A percentile compares a stretch with the other conserved stretches of the same genome.
Evolutionary conservation across 2,797 vertebrate genomes (phyloP).

Genomic region (Anguilla megastoma): DNA sequence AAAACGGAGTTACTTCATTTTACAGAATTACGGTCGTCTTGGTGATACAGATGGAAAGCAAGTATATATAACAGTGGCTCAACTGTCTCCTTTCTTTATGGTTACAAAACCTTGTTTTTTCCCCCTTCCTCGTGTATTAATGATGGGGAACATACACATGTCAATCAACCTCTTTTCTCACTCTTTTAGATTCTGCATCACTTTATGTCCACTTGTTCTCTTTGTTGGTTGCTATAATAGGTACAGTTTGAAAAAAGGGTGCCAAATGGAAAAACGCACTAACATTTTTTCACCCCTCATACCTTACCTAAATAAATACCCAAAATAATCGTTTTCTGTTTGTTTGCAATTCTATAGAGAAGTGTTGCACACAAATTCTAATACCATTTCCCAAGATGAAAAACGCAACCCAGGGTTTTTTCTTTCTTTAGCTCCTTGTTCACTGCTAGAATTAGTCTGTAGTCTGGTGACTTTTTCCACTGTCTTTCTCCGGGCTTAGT

Average conservation of each 20-base stretch:
- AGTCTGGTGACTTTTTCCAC: neutral
- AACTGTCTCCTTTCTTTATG: neutral
- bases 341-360: neutral
- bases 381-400: neutral
- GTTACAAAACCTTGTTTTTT: neutral
- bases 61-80: neutral
- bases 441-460: neutral
- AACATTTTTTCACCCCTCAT: neutral
- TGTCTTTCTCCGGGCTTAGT: neutral
- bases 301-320: neutral
- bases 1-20: neutral
- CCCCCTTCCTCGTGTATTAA: neutral
- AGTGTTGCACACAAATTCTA: neutral
- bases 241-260: neutral
- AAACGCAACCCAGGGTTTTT: neutral
- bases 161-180: neutral
- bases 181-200: neutral
- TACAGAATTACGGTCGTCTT: neutral
- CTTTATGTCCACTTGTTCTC: constrained; percentile 12
- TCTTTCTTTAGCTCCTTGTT: neutral
- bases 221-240: constrained; percentile 13
- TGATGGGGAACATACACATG: no score
- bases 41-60: neutral
- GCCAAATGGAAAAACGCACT: neutral
- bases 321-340: neutral